Percentiles rank a stretch among this genome's conserved stretches.
Evolutionary conservation across 2,113 vertebrate genomes (phyloP).

Genomic region (Camelus dromedarius): DNA sequence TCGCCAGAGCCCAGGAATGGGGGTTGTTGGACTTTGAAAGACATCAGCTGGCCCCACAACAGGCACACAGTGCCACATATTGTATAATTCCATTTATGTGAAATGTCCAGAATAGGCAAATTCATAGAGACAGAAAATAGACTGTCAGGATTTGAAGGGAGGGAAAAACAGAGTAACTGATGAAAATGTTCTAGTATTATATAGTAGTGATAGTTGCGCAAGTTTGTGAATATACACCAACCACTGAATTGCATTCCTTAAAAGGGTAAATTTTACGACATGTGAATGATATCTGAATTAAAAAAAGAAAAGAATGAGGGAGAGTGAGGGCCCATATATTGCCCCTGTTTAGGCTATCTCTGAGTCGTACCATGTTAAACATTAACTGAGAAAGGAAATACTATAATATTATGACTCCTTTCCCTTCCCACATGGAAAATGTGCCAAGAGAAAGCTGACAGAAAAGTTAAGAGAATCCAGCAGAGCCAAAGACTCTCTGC

Average conservation of each 20-base stretch:
- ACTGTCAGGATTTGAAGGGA: neutral
- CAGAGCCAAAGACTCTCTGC: neutral
- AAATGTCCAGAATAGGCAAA: slow-evolving; percentile 5
- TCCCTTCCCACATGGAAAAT: neutral
- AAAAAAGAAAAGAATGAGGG: neutral
- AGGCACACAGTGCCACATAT: neutral
- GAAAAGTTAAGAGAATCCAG: neutral
- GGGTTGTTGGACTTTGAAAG: too few species aligned
- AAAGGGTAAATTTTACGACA: slow-evolving; percentile 39
- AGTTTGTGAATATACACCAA: neutral
- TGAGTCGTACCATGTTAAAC: neutral
- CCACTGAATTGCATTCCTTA: neutral
- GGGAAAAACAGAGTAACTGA: neutral
- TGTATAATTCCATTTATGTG: neutral
- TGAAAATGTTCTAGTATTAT: neutral
- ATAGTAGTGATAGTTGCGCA: neutral
- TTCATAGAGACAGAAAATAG: neutral
- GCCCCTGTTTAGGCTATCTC: neutral
- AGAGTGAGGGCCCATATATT: neutral
- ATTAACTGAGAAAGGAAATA: slow-evolving; percentile 45
- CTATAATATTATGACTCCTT: neutral
- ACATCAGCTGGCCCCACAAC: neutral
- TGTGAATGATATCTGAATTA: neutral
- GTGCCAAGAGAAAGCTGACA: slow-evolving; percentile 6
- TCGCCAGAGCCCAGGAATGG: too few species aligned